Evolutionary conservation across 2,113 vertebrate species (phyloP).

Genomic region (Odocoileus hemionus): DNA sequence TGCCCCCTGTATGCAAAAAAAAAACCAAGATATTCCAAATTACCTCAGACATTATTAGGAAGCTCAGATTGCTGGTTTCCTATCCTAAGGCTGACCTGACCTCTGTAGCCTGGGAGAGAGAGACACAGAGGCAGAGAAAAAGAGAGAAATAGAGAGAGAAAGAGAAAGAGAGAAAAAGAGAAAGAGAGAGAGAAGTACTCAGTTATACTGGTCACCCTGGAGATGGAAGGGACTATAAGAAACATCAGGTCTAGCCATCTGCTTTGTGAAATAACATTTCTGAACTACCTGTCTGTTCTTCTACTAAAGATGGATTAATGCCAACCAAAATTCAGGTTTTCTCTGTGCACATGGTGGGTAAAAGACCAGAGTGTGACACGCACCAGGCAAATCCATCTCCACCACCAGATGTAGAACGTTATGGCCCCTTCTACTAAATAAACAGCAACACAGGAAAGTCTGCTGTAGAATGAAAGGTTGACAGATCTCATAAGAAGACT

Average conservation of each 20-base stretch:
- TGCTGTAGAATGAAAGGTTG: neutral
- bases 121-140: neutral
- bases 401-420: neutral
- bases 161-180: neutral
- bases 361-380: neutral
- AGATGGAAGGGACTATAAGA: neutral
- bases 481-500: neutral
- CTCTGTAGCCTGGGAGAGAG: neutral
- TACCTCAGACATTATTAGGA: neutral
- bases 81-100: neutral
- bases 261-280: neutral
- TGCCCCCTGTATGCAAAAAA: neutral
- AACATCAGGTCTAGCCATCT: neutral
- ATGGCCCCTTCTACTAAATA: neutral
- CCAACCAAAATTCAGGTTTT: neutral
- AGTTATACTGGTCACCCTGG: neutral
- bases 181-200: neutral
- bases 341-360: neutral
- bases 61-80: neutral
- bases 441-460: neutral
- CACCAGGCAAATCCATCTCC: neutral
- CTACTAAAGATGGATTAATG: neutral
- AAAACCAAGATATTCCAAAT: neutral
- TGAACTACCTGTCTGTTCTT: neutral
- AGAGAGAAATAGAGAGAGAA: neutral